phyloP scores from a whole-genome alignment of 2,888 invertebrate species.

The Erebia epiphron region DNA sequence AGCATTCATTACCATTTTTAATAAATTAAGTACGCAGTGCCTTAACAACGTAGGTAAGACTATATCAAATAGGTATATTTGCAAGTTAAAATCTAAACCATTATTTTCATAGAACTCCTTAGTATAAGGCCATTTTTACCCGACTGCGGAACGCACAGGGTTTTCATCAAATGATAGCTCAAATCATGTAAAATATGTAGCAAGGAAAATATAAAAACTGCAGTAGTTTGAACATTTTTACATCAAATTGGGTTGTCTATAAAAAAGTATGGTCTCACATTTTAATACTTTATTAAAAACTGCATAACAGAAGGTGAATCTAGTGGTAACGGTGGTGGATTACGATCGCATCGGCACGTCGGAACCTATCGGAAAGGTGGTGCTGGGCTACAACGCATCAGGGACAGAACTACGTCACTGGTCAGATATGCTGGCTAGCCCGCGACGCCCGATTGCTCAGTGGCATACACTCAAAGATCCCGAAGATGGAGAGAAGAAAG shows the following conservation, averaged over 20 bases:
- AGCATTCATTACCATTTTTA: conserved; percentile 12
- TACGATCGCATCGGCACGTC: conserved; percentile 99
- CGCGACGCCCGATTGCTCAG: conserved; percentile 99
- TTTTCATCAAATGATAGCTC: not conserved
- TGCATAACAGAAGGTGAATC: conserved; percentile 96
- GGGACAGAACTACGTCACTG: conserved; percentile 99
- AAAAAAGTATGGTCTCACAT: conserved; percentile 7
- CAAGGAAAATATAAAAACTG: not conserved
- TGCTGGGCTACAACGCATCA: conserved; percentile 98
- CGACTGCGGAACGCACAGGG: too few species aligned
- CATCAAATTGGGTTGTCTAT: not conserved
- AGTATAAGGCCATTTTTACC: not conserved
- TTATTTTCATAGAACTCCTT: not conserved
- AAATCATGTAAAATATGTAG: conserved; percentile 1
- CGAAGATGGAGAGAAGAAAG: conserved; percentile 95
- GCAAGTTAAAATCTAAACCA: not conserved
- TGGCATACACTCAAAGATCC: conserved; percentile 99
- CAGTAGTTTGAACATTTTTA: not conserved
- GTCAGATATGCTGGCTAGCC: conserved; percentile 99
- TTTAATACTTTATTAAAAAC: conserved; percentile 44
- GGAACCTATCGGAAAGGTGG: conserved; percentile 98
- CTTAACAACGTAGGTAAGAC: not conserved
- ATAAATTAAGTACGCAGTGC: not conserved
- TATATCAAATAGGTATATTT: not conserved
- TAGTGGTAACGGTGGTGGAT: conserved; percentile 99